A percentile compares a stretch with the other conserved stretches of the same genome.
phyloP scores from a whole-genome alignment of 2,797 vertebrate genomes.

The Discoglossus pictus region DNA sequence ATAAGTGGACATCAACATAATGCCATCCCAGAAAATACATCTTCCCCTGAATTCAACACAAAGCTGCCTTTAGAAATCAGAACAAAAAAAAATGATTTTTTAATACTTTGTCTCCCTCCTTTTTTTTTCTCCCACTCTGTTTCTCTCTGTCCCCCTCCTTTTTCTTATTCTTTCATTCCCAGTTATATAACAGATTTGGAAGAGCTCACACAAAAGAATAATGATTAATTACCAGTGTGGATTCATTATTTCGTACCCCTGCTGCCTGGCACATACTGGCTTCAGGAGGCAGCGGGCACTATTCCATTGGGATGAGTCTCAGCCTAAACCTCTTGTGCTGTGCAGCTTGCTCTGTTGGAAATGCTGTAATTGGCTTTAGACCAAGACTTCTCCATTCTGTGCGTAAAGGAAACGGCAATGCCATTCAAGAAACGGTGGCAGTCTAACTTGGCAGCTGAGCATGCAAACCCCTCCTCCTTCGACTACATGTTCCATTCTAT shows the following conservation, averaged over 20 bases:
- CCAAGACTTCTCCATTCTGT: slow-evolving; percentile 28
- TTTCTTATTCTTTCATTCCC: slow-evolving; percentile 19
- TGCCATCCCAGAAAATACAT: slow-evolving; percentile 19
- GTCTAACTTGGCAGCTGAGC: slow-evolving; percentile 36
- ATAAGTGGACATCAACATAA: slow-evolving; percentile 44
- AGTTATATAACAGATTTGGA: slow-evolving; percentile 31
- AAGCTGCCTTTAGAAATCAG: slow-evolving; percentile 9
- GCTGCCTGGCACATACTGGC: slow-evolving; percentile 18
- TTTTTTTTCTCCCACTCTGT: not conserved
- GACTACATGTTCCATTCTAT: slow-evolving; percentile 23
- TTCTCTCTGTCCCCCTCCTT: not conserved
- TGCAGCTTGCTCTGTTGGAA: slow-evolving; percentile 32
- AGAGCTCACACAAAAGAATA: slow-evolving; percentile 39
- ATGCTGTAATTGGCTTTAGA: slow-evolving; percentile 34
- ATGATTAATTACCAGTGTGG: slow-evolving; percentile 51
- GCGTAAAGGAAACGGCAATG: slow-evolving; percentile 25
- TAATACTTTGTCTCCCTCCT: not conserved
- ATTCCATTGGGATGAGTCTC: slow-evolving; percentile 3
- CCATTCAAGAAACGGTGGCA: slow-evolving; percentile 33
- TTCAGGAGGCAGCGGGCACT: slow-evolving; percentile 14
- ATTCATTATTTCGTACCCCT: slow-evolving; percentile 33
- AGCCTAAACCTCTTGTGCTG: slow-evolving; percentile 10
- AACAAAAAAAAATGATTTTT: slow-evolving; percentile 28
- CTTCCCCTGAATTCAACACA: slow-evolving; percentile 4
- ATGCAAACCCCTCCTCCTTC: slow-evolving; percentile 22